Evolutionary conservation across 2,797 vertebrate genomes (phyloP).

Genomic region (Falco naumanni): DNA sequence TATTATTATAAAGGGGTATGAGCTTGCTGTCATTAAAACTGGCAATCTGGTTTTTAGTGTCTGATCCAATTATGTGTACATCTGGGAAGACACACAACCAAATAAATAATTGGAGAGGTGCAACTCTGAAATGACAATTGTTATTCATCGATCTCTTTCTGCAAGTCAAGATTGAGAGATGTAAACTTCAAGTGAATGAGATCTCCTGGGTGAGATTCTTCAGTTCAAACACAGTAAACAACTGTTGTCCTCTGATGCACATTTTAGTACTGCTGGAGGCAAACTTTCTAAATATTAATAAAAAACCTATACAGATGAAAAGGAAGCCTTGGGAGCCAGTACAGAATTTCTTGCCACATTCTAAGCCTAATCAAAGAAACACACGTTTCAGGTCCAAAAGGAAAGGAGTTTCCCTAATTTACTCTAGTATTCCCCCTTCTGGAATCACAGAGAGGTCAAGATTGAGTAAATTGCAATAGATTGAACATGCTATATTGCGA

Average conservation of each 20-base stretch:
- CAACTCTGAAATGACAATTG: conserved; percentile 82
- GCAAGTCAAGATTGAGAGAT: conserved; percentile 83
- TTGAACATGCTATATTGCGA: neutral
- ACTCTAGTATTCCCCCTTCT: neutral
- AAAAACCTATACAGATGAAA: conserved; percentile 76
- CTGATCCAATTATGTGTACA: conserved; percentile 85
- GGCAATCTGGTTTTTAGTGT: conserved; percentile 86
- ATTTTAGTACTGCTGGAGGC: conserved; percentile 93
- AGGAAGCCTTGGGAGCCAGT: conserved; percentile 64
- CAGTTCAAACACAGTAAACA: conserved; percentile 94
- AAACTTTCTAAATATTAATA: conserved; percentile 84
- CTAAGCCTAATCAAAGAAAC: conserved; percentile 54
- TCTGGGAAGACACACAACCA: conserved; percentile 83
- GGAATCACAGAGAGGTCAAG: neutral
- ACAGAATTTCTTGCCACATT: conserved; percentile 40
- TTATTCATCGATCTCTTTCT: conserved; percentile 87
- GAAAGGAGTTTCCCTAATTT: neutral
- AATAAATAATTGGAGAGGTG: conserved; percentile 89
- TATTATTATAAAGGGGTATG: conserved; percentile 81
- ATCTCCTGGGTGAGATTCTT: conserved; percentile 86
- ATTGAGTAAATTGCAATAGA: neutral
- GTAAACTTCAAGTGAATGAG: conserved; percentile 84
- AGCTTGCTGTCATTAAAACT: conserved; percentile 82
- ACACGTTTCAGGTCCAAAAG: neutral
- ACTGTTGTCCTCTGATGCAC: conserved; percentile 91